Percentiles rank a stretch among this genome's conserved stretches.
Evolutionary conservation across 2,113 vertebrate genomes (phyloP).

Genomic region (Pantherophis guttatus): DNA sequence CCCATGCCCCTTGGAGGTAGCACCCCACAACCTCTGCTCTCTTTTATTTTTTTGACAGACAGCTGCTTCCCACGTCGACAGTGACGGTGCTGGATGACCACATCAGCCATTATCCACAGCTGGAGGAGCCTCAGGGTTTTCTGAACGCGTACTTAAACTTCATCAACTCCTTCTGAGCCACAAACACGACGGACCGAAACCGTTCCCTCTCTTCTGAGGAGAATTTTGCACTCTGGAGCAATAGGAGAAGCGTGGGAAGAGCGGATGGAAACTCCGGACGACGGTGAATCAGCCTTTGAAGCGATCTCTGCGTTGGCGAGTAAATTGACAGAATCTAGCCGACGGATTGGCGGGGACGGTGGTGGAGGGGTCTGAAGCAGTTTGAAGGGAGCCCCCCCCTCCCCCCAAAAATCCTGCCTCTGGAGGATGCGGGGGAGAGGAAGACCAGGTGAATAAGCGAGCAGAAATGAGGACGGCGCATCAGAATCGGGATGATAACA

Average conservation of each 20-base stretch:
- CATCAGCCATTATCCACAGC: slow-evolving; percentile 94
- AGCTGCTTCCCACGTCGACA: slow-evolving; percentile 82
- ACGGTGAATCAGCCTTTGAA: no score
- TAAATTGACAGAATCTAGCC: no score
- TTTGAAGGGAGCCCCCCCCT: not conserved
- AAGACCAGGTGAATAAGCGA: not conserved
- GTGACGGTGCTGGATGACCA: slow-evolving; percentile 88
- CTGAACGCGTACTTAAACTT: slow-evolving; percentile 89
- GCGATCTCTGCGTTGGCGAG: not conserved
- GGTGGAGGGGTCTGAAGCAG: not conserved
- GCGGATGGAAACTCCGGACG: not conserved
- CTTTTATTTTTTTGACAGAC: slow-evolving; percentile 64
- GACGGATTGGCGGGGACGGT: not conserved
- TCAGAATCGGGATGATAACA: not conserved
- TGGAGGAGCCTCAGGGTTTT: slow-evolving; percentile 92
- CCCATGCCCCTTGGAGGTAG: not conserved
- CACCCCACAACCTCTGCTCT: not conserved
- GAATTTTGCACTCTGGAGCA: not conserved
- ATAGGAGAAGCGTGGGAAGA: not conserved
- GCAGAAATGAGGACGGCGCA: not conserved
- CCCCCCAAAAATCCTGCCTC: not conserved
- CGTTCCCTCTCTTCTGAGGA: rapidly evolving
- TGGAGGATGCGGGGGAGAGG: not conserved
- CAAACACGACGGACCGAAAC: not conserved
- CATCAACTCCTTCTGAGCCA: slow-evolving; percentile 91